phyloP scores from a whole-genome alignment of 2,113 vertebrate genomes.

The Megaleporinus macrocephalus region DNA sequence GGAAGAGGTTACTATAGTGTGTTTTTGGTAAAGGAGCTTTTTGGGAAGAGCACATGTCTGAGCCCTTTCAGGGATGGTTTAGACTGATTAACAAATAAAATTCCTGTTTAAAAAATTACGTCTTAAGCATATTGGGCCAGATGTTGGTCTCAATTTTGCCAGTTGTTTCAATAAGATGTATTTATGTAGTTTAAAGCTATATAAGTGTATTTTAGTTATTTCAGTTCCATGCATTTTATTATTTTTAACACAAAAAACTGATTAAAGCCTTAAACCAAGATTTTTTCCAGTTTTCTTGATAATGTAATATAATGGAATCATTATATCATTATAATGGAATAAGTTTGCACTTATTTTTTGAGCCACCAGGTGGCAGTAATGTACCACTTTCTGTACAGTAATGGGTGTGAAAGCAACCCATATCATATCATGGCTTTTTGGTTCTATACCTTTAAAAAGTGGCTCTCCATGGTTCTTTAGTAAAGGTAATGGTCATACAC shows the following conservation, averaged over 20 bases:
- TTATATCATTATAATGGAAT: no score
- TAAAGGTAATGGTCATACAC: no score
- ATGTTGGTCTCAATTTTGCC: neutral
- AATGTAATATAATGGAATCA: no score
- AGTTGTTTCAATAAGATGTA: no score
- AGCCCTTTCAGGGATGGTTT: neutral
- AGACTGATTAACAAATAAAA: no score
- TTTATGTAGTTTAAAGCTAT: neutral
- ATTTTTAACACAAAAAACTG: neutral
- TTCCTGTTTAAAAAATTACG: no score
- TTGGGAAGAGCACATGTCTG: neutral
- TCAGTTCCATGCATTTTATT: no score
- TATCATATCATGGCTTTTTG: no score
- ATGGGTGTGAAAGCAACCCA: constrained; percentile 15
- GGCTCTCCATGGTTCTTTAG: no score
- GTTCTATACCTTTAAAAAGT: no score
- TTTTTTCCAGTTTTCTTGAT: neutral
- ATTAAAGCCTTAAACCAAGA: neutral
- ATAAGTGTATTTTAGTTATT: neutral
- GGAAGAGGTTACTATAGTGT: neutral
- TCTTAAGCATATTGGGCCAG: neutral
- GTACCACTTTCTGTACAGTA: constrained; percentile 22
- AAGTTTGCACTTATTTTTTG: constrained; percentile 32
- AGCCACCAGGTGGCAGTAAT: constrained; percentile 61
- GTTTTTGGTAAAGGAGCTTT: neutral